Base-by-base conservation (phyloP, 2,113 vertebrate genomes). In the Fulmarus glacialis region DNA sequence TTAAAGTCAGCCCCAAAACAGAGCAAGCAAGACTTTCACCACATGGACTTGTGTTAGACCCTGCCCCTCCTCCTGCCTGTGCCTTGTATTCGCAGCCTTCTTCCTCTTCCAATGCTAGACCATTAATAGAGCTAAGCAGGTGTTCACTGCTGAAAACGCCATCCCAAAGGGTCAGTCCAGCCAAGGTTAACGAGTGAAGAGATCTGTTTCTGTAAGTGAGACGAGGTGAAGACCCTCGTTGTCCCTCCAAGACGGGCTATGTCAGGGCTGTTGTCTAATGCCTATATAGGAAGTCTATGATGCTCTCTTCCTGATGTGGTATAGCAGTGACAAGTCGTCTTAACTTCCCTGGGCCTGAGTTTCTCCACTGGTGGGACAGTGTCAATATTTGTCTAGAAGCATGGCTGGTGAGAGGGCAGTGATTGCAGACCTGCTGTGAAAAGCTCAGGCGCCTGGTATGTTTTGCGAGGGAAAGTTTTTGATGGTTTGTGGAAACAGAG, bases 221-320 rank as follows among this genome's bases (percentile, higher is more conserved):
- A 27, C 0, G 4, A 63, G 23, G 23, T 71, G 38, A 84, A 63
- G 70, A 30, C 18, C 5, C 1, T 2, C 47, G 20, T n/a, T 70
- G 43, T 7, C 3, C 5, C 17, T 87, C 67, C 26, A 42, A 59
- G 68, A 74, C 1, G 3, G 27, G 36, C 63, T 79, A 3, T 56
- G 29, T 66, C 55, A 50, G 63, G 62, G 77, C 85, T 87, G 55
- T 62, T 80, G 30, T 64, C 30, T 45, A 26, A 38, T 48, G 55
- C 47, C 55, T 77, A 2, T 30, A 0, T 26, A 45, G 53, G 22
- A 60, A 70, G 34, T 34, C 43, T 87, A 0, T 82, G 2, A 0
- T 2, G 2, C 48, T 52, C 71, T 64, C 32, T 15, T 66, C 52
- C 73, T 68, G 53, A 40, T 58, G 53, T 88, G 6, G 52, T 68